phyloP scores from a whole-genome alignment of 2,113 vertebrate genomes.

The Saimiri boliviensis region DNA sequence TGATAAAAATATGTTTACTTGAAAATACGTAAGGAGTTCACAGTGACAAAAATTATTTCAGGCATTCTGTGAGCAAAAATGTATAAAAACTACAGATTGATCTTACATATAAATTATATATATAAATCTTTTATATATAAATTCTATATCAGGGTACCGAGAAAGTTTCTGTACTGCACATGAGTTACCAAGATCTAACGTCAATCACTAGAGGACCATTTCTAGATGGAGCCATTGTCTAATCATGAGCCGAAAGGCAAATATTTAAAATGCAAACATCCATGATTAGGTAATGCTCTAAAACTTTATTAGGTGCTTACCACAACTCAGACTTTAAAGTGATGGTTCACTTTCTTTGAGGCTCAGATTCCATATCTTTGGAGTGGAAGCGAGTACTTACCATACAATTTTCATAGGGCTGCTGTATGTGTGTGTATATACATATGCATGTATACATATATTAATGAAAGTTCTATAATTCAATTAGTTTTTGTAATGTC shows the following conservation, averaged over 20 bases:
- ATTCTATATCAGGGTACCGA: not conserved
- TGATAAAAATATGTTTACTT: not conserved
- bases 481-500: not conserved
- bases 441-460: not conserved
- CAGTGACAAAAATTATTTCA: not conserved
- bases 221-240: not conserved
- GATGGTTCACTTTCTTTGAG: not conserved
- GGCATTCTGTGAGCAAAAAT: not conserved
- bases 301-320: not conserved
- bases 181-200: not conserved
- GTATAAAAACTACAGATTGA: not conserved
- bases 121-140: too few relatives aligned
- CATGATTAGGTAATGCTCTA: not conserved
- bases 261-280: constrained; percentile 54
- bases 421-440: not conserved
- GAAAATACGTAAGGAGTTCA: not conserved
- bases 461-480: not conserved
- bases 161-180: not conserved
- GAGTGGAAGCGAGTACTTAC: not conserved
- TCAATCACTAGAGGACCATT: not conserved
- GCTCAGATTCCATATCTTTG: not conserved
- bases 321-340: not conserved
- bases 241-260: constrained; percentile 28
- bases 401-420: not conserved
- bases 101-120: too few relatives aligned